Evolutionary conservation across 2,797 vertebrate genomes (phyloP), one percentile per base, ranked within the genome.

Genomic region (Falco berigora): DNA sequence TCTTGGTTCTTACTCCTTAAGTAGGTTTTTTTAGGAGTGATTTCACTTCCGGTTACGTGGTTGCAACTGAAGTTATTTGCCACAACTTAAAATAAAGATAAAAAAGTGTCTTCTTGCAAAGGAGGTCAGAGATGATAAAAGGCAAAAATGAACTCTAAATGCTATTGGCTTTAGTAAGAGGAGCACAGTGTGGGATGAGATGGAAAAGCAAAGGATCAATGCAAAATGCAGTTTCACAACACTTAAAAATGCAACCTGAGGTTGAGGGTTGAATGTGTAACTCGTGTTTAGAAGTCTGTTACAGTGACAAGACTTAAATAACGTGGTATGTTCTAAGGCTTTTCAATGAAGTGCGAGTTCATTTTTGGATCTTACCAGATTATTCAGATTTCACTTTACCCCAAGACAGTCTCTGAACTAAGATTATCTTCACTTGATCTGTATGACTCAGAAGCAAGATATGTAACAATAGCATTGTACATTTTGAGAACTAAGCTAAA

Each of bases 321-420:
- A 92, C 1, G 10, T 42, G 80, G 61, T 52, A 15, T 52, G 42
- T 93, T 96, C 87, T 34, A 67, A 72, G 90, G 46, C 42, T 93
- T 46, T 53, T n/a, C 84, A 47, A 8, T 36, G 73, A 92, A 87
- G 56, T 71, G 52, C 4, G 19, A 80, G 77, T 5, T 96, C 86
- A 63, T 93, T 96, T 96, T 96, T 84, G 92, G 92, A 79, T 42
- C 30, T 44, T 90, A 52, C 73, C 79, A 90, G 38, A 79, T 94
- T 86, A 91, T 93, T 93, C 79, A 78, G 72, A 72, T 87, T 87
- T 73, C 50, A 34, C 64, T 92, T 63, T 18, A 44, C 44, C 44
- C 44, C 18, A 44, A 44, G 82, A 44, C 71, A 91, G 68, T 23
- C 83, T 78, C 73, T 88, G 73, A 92, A 6, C 76, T 77, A 61